Conservation (phyloP, 1,140 invertebrate genomes). For the Acromyrmex charruanus region DNA sequence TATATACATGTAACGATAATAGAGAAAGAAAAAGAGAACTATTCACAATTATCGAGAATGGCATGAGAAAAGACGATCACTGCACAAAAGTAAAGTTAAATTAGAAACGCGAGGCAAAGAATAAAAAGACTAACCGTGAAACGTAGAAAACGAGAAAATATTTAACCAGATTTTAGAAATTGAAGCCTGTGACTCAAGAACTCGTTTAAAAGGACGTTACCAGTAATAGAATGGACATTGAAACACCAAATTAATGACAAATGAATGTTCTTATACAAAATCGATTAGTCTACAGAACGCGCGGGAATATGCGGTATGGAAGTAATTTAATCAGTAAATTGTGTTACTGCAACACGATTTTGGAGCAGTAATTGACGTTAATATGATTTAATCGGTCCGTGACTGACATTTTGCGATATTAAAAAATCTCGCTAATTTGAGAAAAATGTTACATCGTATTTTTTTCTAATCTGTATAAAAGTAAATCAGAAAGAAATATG, state of each 20-base stretch:
- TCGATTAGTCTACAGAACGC: slow-evolving; percentile 52
- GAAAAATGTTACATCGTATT: not conserved
- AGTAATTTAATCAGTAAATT: slow-evolving; percentile 26
- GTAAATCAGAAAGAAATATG: no score
- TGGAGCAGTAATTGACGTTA: not conserved
- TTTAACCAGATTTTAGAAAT: slow-evolving; percentile 31
- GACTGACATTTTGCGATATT: not conserved
- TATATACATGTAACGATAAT: not conserved
- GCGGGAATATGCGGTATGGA: not conserved
- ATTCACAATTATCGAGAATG: not conserved
- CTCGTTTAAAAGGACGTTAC: slow-evolving; percentile 43
- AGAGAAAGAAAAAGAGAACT: not conserved
- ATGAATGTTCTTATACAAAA: slow-evolving; percentile 52
- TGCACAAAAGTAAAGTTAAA: slow-evolving; percentile 32
- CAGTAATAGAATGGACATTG: slow-evolving; percentile 24
- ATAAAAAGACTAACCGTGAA: slow-evolving; percentile 42
- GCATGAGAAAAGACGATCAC: not conserved
- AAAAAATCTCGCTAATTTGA: not conserved
- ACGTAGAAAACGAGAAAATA: not conserved
- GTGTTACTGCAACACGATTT: not conserved
- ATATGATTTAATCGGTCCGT: not conserved
- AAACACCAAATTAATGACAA: slow-evolving; percentile 49
- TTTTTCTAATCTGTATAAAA: not conserved
- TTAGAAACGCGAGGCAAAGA: not conserved
- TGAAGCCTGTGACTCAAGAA: not conserved